Conservation (phyloP, 2,113 vertebrate genomes). For the Dendrocopos noguchii region DNA sequence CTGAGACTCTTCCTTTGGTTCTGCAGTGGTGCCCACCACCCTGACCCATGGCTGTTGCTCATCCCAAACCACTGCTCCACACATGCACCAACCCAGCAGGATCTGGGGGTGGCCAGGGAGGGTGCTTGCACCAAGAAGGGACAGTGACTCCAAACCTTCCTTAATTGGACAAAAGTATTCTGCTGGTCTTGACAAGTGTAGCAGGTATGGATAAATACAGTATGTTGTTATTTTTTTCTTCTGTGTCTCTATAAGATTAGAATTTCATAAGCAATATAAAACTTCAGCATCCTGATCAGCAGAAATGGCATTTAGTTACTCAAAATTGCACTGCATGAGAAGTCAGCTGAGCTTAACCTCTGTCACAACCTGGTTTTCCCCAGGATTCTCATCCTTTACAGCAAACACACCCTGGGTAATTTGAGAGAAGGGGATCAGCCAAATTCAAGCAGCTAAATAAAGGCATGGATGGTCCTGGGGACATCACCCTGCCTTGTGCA, state of each 20-base stretch:
- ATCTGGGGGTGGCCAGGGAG: accelerated
- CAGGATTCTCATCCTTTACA: background rate
- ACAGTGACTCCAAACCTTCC: background rate
- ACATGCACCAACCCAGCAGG: accelerated
- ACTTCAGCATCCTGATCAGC: accelerated
- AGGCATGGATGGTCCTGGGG: accelerated
- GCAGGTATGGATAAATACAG: background rate
- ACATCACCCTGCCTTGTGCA: background rate
- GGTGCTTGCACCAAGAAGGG: background rate
- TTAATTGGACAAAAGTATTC: background rate
- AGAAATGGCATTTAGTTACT: background rate
- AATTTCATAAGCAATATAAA: background rate
- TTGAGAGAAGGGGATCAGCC: background rate
- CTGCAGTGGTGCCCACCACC: background rate
- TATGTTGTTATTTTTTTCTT: background rate
- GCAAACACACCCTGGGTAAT: background rate
- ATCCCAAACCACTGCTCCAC: background rate
- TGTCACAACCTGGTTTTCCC: background rate
- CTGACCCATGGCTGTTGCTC: background rate
- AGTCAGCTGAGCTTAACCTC: background rate
- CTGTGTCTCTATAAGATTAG: background rate
- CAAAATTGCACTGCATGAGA: background rate
- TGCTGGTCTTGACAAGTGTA: background rate
- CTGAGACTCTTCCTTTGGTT: background rate
- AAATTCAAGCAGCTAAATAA: background rate